These are phyloP conservation scores for Drosophila quinaria DNA, from an alignment of 2,888 invertebrate species.

Conservation along the genomic window DNA sequence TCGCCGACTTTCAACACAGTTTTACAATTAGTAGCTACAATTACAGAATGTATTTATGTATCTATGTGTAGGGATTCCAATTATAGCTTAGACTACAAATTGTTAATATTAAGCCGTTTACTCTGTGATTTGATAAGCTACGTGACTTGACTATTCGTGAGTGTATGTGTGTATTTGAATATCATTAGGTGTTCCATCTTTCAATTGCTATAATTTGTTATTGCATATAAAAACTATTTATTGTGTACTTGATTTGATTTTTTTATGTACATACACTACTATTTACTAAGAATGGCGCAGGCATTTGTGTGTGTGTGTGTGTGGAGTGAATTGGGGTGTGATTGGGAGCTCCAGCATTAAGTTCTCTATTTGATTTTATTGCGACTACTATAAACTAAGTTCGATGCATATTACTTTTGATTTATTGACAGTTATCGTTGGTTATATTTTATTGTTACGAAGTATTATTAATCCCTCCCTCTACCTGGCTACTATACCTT, in stretches of 20 bases:
- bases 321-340: slow-evolving; percentile 5
- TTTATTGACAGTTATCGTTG: slow-evolving; percentile 80
- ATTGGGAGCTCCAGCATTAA: slow-evolving; percentile 21
- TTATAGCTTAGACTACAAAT: slow-evolving; percentile 41
- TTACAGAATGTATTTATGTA: slow-evolving; percentile 17
- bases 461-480: slow-evolving; percentile 40
- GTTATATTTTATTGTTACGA: slow-evolving; percentile 55
- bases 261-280: slow-evolving; percentile 77
- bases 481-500: slow-evolving; percentile 35
- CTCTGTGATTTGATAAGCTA: slow-evolving; percentile 59
- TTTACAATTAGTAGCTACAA: slow-evolving; percentile 35
- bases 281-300: slow-evolving; percentile 59
- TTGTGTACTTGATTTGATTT: slow-evolving; percentile 45
- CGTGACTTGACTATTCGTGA: slow-evolving; percentile 66
- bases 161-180: slow-evolving; percentile 48
- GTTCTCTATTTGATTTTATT: slow-evolving; percentile 59
- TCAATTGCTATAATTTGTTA: slow-evolving; percentile 69
- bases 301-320: slow-evolving; percentile 39
- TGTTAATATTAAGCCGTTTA: slow-evolving; percentile 61
- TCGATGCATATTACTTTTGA: slow-evolving; percentile 81
- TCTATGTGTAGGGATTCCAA: slow-evolving; percentile 27
- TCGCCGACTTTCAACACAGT: slow-evolving; percentile 47
- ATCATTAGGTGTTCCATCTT: slow-evolving; percentile 42
- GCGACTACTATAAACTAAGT: slow-evolving; percentile 69
- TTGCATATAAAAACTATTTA: slow-evolving; percentile 78